Evolutionary conservation across 2,888 invertebrate species (phyloP), one percentile per base, ranked within the genome.

Genomic region (Agriopis marginaria): DNA sequence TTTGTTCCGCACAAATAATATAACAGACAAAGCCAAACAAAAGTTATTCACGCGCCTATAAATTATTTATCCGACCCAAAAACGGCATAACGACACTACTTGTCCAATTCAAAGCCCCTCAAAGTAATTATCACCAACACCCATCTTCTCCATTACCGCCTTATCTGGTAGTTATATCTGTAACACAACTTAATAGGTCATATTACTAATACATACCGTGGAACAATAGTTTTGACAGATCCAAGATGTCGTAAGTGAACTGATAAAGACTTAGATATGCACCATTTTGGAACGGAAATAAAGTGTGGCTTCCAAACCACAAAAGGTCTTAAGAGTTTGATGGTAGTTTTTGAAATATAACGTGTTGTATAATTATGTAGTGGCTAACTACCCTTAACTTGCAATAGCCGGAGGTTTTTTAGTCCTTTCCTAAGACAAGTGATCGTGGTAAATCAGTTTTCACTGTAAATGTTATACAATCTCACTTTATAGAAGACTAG

Each of bases 141-240:
- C 87, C 85, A 89, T 89, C 89, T 84, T 54, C 70, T 77, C 81
- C 80, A 83, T 87, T 84, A 86, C 66, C 79, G 81, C 77, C 70
- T 44, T 88, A 87, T 88, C 87, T 63, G 47, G 44, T 66, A 76
- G 70, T 77, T 81, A 79, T 81, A 83, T 78, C 78, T 81, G 83
- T 82, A 62, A 73, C 77, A 80, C 78, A 76, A 80, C 82, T 84
- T 85, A 85, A 88, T 87, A 85, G 86, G 84, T 85, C 84, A 82
- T 85, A 84, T 84, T 82, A 82, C 64, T 70, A 74, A 70, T 74
- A 69, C 39, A 71, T 71, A 72, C 63, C n/a, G 44, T 60, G 62
- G 42, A 65, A 72, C 68, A 64, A 70, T 72, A 66, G 73, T 54
- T 17, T 39, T 17, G 12, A 12, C 55, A 50, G 39, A 17, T 17